Evolutionary conservation across 1,140 invertebrate species (phyloP).

Genomic region (Habropoda laboriosa): DNA sequence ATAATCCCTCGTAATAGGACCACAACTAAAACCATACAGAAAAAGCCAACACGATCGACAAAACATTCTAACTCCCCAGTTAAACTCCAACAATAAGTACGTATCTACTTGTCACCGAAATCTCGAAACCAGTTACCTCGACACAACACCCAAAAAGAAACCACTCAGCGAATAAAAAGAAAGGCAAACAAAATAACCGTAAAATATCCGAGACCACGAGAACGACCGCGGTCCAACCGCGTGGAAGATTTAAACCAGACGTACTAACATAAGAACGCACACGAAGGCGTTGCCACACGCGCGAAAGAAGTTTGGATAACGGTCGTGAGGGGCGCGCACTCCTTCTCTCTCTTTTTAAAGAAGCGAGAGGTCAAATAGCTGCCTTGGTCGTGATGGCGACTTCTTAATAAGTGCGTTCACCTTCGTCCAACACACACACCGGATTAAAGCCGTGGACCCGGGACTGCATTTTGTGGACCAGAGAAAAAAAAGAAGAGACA

Average conservation of each 20-base stretch:
- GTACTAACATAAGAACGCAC: not conserved
- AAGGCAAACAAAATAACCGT: not conserved
- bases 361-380: constrained; percentile 13
- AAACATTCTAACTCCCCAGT: too few relatives aligned
- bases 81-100: too few relatives aligned
- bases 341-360: too few relatives aligned
- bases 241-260: constrained; percentile 1
- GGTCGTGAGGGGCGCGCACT: not conserved
- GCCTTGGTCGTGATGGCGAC: not conserved
- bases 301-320: constrained; percentile 39
- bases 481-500: constrained; percentile 1
- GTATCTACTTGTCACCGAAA: not conserved
- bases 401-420: constrained; percentile 56
- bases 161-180: too few relatives aligned
- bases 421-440: constrained; percentile 6
- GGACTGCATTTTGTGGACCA: constrained; percentile 16
- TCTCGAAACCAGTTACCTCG: not conserved
- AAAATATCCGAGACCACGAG: not conserved
- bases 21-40: too few relatives aligned
- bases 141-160: not conserved
- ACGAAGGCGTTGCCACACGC: not conserved
- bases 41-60: too few relatives aligned
- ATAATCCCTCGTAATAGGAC: too few relatives aligned
- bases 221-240: too few relatives aligned
- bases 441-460: constrained; percentile 17